These are phyloP conservation scores for Drosophila subsilvestris DNA, from an alignment of 2,888 invertebrate genomes.

Conservation along the genomic window DNA sequence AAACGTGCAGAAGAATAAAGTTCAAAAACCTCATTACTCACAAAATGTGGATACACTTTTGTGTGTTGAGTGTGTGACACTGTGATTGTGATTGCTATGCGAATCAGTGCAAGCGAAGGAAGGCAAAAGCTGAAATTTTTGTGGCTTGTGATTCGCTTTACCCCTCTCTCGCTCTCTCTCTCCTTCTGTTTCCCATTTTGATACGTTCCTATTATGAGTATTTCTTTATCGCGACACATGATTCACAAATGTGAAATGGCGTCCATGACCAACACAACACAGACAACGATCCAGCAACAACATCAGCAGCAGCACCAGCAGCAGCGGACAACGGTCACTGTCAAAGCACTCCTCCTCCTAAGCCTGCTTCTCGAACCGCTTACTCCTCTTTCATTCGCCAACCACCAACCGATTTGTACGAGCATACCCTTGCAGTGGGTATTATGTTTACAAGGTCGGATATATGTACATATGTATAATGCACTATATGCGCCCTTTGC, in stretches of 20 bases:
- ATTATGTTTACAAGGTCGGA: too few species aligned
- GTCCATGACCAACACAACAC: slow-evolving; percentile 77
- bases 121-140: slow-evolving; percentile 38
- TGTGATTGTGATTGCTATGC: slow-evolving; percentile 38
- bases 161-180: neutral
- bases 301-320: slow-evolving; percentile 40
- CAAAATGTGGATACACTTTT: slow-evolving; percentile 25
- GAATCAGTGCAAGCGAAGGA: slow-evolving; percentile 25
- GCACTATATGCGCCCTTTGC: too few species aligned
- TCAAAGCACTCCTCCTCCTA: slow-evolving; percentile 12
- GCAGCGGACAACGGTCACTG: slow-evolving; percentile 57
- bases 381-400: slow-evolving; percentile 8
- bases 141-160: slow-evolving; percentile 62
- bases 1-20: slow-evolving; percentile 32
- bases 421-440: neutral
- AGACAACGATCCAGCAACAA: slow-evolving; percentile 46
- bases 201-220: slow-evolving; percentile 36
- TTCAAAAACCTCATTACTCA: slow-evolving; percentile 68
- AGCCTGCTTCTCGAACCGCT: neutral
- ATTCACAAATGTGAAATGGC: slow-evolving; percentile 76
- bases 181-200: neutral
- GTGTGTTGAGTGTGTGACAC: neutral
- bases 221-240: slow-evolving; percentile 73
- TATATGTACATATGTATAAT: too few species aligned
- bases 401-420: slow-evolving; percentile 19